Base-by-base conservation (phyloP, 2,113 vertebrate genomes). In the Cinclus mexicanus region DNA sequence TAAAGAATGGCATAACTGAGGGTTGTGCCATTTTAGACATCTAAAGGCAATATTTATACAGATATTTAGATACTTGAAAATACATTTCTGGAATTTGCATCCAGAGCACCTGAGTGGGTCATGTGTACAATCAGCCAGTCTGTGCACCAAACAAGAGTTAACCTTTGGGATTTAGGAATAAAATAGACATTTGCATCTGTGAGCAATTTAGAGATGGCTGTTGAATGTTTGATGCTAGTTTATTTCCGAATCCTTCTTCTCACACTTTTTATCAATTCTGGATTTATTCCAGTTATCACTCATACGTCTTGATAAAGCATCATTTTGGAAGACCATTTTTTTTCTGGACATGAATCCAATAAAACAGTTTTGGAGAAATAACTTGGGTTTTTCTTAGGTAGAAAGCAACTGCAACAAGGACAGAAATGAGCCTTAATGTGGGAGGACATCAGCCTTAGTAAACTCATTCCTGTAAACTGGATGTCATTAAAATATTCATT, bases 221-320 rank as follows among this genome's bases (percentile, higher is more conserved):
- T 52, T 84, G 49, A 67, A 81, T 42, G 29, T 71, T 84, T 89
- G 59, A 46, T 89, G 28, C 31, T 76, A 29, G 23, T 63, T 92
- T 63, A 52, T 89, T 95, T 87, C 49, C 3, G 2, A 89, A 12
- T 50, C 15, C 7, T 82, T 91, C 69, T 90, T 94, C 82, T 90
- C 69, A 56, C 35, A 47, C 57, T 70, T 65, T 57, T 89, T 92
- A 49, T 94, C 57, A 72, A 14, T 41, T 84, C 65, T 82, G 81
- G 12, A 41, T 84, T 77, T 87, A 53, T 72, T 71, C 39, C 31
- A 57, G 37, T 81, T 67, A 33, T 89, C 72, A 37, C 29, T 71
- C 53, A 56, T 61, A 53, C 3, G 10, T 78, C 35, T 86, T 83
- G 65, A 59, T 78, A 49, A 75, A 81, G 15, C 15, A 78, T 47